Base-by-base conservation (phyloP, 1,140 invertebrate genomes). In the Cecropterus lyciades region DNA sequence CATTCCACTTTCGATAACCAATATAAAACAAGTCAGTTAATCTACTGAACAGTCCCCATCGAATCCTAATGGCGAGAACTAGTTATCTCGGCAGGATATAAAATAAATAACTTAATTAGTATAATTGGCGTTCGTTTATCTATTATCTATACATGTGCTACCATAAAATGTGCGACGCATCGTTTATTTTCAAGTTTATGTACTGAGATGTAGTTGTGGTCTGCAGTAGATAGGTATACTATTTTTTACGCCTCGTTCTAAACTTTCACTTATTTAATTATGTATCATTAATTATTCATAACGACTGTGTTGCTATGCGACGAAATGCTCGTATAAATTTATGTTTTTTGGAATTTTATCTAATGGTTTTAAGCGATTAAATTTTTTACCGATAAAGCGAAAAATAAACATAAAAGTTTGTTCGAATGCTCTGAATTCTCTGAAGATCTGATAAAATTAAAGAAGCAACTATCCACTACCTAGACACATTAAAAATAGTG, bases 401-500 rank as follows among this genome's bases (percentile, higher is more conserved):
- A 24, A 24, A 3, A 24, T 24, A 20, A 20, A 20, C 20, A 30
- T 30, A 0, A 7, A 7, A 30, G 0, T 30, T 30, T 30, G 3
- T 30, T 30, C 27, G 27, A 30, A 30, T 7, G 27, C n/a, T 8
- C 27, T 7, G 7, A 30, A 30, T 37, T n/a, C 11, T 49, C 3
- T 14, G 11, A 33, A 48, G 20, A 59, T 59, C 24, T 49, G 15
- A 37, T 49, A n/a, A 60, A 59, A 37, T 20, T 48, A 48, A 49
- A 17, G 43, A 49, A 48, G 15, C 56, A 72, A 75, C 73, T 79
- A 76, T 82, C 76, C 27, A 75, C 40, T 72, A 66, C 46, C 59
- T 75, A 75, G 75, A 78, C 70, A 72, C 77, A 70, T 67, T 57
- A 75, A 76, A 72, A 57, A 55, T 46, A 42, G 62, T 42, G 51